Evolutionary conservation across 2,113 vertebrate genomes (phyloP).

Genomic region (Sclerurus mexicanus): DNA sequence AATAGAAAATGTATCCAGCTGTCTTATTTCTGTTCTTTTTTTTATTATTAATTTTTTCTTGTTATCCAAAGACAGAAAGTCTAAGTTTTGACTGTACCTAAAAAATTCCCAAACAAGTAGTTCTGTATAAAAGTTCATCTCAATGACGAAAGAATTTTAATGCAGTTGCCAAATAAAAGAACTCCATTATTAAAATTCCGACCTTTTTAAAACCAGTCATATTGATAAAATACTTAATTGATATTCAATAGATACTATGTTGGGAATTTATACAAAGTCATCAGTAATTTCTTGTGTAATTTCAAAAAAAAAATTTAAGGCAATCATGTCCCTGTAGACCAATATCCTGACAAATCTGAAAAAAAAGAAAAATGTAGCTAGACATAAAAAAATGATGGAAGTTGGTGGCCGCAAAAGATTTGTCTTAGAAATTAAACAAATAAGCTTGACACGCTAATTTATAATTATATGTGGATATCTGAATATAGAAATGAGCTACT

Average conservation of each 20-base stretch:
- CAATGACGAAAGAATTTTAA: not conserved
- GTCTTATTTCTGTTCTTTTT: not conserved
- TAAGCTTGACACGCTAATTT: not conserved
- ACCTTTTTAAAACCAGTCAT: not conserved
- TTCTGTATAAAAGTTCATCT: not conserved
- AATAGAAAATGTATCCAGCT: not conserved
- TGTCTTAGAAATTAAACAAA: not conserved
- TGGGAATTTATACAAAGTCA: not conserved
- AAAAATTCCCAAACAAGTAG: not conserved
- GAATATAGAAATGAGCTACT: not conserved
- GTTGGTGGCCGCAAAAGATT: rapidly evolving
- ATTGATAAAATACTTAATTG: not conserved
- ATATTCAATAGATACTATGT: not conserved
- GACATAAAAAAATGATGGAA: not conserved
- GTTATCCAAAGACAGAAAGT: not conserved
- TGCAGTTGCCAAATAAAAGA: not conserved
- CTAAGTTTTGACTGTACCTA: not conserved
- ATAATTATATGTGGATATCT: not conserved
- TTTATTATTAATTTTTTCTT: not conserved
- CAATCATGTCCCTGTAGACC: not conserved
- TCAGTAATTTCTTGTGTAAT: not conserved
- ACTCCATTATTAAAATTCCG: not conserved
- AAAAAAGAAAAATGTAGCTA: not conserved
- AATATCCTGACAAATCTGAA: not conserved
- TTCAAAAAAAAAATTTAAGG: not conserved